A percentile compares a stretch with the other conserved stretches of the same genome.
Conservation (phyloP, 1,140 invertebrate species). For the Sycophila sp. region DNA sequence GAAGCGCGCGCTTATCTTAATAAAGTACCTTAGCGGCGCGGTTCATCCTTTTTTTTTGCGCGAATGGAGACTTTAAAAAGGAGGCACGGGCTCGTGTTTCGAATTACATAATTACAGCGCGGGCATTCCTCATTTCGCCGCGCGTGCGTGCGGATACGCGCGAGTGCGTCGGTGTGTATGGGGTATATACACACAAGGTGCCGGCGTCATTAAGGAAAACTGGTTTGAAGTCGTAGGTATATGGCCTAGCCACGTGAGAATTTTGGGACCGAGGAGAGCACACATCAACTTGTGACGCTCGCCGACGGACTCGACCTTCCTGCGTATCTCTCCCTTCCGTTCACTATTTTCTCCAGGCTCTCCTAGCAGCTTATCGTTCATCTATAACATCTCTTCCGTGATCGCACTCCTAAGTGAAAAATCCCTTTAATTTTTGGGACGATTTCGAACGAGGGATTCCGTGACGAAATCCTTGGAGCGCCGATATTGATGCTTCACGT, state of each 20-base stretch:
- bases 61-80: too few relatives aligned
- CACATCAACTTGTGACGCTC: constrained; percentile 1
- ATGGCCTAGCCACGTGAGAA: constrained; percentile 4
- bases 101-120: constrained; percentile 23
- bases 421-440: neutral
- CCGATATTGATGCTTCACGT: too few relatives aligned
- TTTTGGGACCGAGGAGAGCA: neutral
- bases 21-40: neutral
- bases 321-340: neutral
- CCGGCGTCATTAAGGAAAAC: constrained; percentile 24
- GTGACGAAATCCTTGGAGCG: too few relatives aligned
- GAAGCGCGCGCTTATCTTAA: neutral
- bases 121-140: neutral
- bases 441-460: too few relatives aligned
- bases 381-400: constrained; percentile 15
- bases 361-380: neutral
- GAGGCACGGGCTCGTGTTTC: neutral
- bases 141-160: neutral
- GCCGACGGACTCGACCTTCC: neutral
- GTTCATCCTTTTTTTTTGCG: neutral
- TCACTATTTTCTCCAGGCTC: neutral
- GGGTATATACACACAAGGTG: neutral
- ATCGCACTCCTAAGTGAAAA: neutral
- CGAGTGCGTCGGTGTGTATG: too few relatives aligned
- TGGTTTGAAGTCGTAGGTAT: constrained; percentile 13